Conservation (phyloP, 2,888 invertebrate genomes). For the Gastrophysa polygoni region DNA sequence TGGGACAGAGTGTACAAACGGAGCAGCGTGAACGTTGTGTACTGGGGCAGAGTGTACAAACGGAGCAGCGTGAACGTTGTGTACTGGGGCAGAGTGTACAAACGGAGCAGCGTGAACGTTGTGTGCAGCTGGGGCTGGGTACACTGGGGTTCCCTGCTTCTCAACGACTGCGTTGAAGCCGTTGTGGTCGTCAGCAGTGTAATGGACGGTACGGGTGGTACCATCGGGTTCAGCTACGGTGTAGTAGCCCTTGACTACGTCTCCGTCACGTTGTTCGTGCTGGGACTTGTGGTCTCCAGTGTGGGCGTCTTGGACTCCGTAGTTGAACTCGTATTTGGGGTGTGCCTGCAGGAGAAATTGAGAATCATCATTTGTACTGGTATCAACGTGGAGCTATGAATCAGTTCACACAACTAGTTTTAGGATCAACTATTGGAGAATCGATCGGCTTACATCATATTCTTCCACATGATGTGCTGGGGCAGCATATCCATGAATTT, state of each 20-base stretch:
- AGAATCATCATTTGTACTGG: no score
- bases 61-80: slow-evolving; percentile 14
- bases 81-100: slow-evolving; percentile 9
- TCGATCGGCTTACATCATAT: slow-evolving; percentile 19
- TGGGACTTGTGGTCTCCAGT: slow-evolving; percentile 66
- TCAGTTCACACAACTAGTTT: no score
- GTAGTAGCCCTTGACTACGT: slow-evolving; percentile 59
- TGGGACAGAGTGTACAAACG: no score
- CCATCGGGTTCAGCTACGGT: slow-evolving; percentile 49
- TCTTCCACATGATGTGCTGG: slow-evolving; percentile 34
- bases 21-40: slow-evolving; percentile 29
- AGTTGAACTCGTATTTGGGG: slow-evolving; percentile 63
- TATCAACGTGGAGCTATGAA: no score
- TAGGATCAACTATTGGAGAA: background rate
- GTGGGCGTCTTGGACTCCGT: slow-evolving; percentile 63
- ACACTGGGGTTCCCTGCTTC: slow-evolving; percentile 66
- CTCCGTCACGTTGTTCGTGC: slow-evolving; percentile 65
- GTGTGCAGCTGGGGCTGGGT: slow-evolving; percentile 37
- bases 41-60: slow-evolving; percentile 10
- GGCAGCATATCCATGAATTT: slow-evolving; percentile 13
- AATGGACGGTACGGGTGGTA: slow-evolving; percentile 47
- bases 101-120: background rate
- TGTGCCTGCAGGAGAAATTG: slow-evolving; percentile 57
- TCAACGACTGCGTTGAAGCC: slow-evolving; percentile 66
- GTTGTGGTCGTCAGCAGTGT: slow-evolving; percentile 49